phyloP scores from a whole-genome alignment of 1,140 invertebrate species.

The Eulimnadia texana region DNA sequence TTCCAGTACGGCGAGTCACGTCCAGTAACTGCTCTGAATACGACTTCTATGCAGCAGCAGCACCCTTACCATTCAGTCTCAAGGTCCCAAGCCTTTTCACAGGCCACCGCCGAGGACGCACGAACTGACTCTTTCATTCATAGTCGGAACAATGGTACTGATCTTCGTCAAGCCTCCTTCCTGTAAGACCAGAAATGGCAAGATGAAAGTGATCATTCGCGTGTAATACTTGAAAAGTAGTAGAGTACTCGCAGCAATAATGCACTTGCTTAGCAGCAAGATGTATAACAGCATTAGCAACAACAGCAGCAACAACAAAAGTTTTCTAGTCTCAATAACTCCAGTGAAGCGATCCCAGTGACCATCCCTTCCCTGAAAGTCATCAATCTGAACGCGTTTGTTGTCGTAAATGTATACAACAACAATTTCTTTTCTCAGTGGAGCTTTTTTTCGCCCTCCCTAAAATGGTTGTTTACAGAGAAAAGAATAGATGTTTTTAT shows the following conservation, averaged over 20 bases:
- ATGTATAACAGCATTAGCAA: no score
- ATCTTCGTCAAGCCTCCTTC: not conserved
- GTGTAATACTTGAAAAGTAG: no score
- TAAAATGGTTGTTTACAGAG: no score
- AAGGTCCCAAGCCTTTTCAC: not conserved
- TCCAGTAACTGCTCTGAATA: not conserved
- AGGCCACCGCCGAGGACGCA: not conserved
- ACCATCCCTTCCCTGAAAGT: not conserved
- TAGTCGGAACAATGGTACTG: not conserved
- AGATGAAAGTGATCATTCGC: not conserved
- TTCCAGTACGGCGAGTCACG: constrained; percentile 55
- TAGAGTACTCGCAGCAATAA: no score
- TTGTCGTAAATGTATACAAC: not conserved
- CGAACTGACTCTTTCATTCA: not conserved
- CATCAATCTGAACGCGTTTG: no score
- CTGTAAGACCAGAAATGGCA: not conserved
- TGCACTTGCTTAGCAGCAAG: no score
- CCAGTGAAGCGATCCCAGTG: not conserved
- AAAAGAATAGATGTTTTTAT: no score
- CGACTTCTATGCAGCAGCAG: not conserved
- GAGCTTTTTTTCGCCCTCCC: no score
- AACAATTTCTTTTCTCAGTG: not conserved
- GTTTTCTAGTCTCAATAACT: not conserved
- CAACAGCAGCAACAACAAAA: not conserved
- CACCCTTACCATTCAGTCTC: not conserved